Percentiles rank a stretch among this genome's conserved stretches.
These are phyloP conservation scores for Harpagoxenus sublaevis DNA, from an alignment of 2,888 invertebrate species.

Conservation along the genomic window DNA sequence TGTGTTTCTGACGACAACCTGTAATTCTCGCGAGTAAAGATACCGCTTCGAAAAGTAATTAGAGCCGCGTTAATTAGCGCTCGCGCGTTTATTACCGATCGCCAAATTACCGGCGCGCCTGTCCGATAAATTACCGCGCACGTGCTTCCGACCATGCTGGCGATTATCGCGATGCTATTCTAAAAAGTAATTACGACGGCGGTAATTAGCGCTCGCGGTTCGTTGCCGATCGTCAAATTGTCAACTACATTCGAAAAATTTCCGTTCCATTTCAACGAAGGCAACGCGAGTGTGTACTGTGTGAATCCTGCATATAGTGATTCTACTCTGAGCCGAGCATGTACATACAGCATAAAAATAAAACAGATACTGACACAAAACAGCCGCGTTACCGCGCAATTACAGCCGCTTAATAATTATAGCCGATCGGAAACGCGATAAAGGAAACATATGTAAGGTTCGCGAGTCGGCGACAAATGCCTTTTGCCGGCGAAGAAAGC, in stretches of 20 bases:
- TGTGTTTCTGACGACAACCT: background rate
- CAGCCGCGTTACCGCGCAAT: background rate
- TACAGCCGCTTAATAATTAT: conserved; percentile 20
- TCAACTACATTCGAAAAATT: background rate
- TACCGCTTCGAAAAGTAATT: conserved; percentile 18
- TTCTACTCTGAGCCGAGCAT: background rate
- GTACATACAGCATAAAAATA: background rate
- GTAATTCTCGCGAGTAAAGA: conserved; percentile 14
- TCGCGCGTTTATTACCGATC: conserved; percentile 10
- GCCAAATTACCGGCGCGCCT: conserved; percentile 18
- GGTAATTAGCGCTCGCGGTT: background rate
- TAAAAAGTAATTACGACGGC: conserved; percentile 7
- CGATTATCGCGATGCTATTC: background rate
- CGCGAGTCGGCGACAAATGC: conserved; percentile 16
- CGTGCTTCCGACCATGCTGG: background rate
- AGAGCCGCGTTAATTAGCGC: conserved; percentile 24
- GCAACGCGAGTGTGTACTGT: background rate
- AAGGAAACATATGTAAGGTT: conserved; percentile 18
- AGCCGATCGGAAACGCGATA: conserved; percentile 42
- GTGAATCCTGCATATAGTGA: background rate
- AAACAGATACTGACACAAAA: background rate
- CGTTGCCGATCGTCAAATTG: background rate
- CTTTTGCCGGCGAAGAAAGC: background rate
- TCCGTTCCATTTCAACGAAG: background rate
- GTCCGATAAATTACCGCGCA: conserved; percentile 16